phyloP scores from a whole-genome alignment of 92 coral and sea anemone genomes.

The Actinostola sp. region DNA sequence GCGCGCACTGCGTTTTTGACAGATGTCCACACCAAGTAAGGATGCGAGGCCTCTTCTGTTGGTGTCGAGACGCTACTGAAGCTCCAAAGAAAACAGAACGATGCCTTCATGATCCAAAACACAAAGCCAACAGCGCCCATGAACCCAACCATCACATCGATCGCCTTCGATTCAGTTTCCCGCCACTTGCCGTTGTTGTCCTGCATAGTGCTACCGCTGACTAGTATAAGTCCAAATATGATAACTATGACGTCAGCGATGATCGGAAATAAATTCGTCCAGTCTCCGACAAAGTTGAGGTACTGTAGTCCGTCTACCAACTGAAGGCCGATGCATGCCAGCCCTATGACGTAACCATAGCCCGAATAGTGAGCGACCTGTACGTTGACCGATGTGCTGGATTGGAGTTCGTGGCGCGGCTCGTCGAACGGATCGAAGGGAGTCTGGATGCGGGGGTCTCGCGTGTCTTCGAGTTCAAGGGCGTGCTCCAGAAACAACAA shows the following conservation, averaged over 20 bases:
- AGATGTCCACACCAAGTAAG: conserved; percentile 69
- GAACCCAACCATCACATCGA: conserved; percentile 86
- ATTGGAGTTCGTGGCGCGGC: conserved; percentile 1
- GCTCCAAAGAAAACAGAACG: conserved; percentile 67
- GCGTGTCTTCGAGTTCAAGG: conserved; percentile 70
- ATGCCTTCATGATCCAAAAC: conserved; percentile 74
- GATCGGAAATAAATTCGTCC: conserved; percentile 84
- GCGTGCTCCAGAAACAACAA: conserved; percentile 87
- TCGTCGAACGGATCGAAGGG: conserved; percentile 43
- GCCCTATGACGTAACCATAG: conserved; percentile 74
- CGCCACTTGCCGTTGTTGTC: conserved; percentile 65
- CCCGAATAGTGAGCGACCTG: conserved; percentile 71
- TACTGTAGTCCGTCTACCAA: conserved; percentile 81
- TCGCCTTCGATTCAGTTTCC: conserved; percentile 81
- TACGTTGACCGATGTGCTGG: conserved; percentile 41
- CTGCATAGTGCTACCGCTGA: conserved; percentile 29
- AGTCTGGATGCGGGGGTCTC: conserved; percentile 28
- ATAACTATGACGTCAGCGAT: conserved; percentile 57
- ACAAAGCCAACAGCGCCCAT: conserved; percentile 75
- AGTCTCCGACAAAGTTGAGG: conserved; percentile 66
- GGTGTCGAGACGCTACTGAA: conserved; percentile 6
- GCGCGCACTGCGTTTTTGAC: conserved; percentile 61
- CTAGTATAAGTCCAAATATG: conserved; percentile 63
- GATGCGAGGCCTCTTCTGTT: background rate
- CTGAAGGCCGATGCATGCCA: conserved; percentile 59